Evolutionary conservation across 2,888 invertebrate species (phyloP), one percentile per base, ranked within the genome.

Genomic region (Drosophila anomalata): DNA sequence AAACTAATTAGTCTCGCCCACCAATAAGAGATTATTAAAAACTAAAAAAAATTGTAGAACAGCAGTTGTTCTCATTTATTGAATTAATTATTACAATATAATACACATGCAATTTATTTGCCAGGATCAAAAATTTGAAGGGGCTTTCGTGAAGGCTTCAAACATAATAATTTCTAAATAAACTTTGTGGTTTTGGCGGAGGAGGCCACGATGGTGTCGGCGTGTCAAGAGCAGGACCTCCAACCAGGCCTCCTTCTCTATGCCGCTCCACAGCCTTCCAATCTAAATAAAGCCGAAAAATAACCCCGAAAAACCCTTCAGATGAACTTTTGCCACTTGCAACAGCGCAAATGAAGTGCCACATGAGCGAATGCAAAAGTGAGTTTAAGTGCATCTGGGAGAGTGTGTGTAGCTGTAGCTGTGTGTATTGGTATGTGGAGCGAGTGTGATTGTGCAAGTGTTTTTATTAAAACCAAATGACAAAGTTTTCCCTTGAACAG

Each of bases 391-490:
- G 56, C 59, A 57, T 76, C 57, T 53, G 58, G 55, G 55, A 46
- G 47, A 56, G 56, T 61, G 53, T 42, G 57, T 58, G 59, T 55
- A n/a, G 7, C n/a, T 24, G 22, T 24, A 24, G 22, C 22, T 36
- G 36, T 36, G n/a, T 42, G 41, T 42, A 11, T 20, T n/a, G 36
- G 17, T 42, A 17, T 42, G 17, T 14, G 36, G 2, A 36, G 67
- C 52, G 65, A 55, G 56, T 75, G 50, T 73, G 72, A 42, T 59
- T 73, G 73, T 77, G 88, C 63, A 82, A 83, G 83, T 83, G 87
- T 83, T 83, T 83, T 83, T 83, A 86, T 88, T 83, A 83, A 83
- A 83, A 88, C 87, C 79, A 79, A 83, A 88, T 83, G 88, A 83
- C 88, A 83, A 84, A 84, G 71, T 88, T 84, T 88, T 88, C 68